Conservation (phyloP, 1,140 invertebrate species). For the Drosophila funebris region DNA sequence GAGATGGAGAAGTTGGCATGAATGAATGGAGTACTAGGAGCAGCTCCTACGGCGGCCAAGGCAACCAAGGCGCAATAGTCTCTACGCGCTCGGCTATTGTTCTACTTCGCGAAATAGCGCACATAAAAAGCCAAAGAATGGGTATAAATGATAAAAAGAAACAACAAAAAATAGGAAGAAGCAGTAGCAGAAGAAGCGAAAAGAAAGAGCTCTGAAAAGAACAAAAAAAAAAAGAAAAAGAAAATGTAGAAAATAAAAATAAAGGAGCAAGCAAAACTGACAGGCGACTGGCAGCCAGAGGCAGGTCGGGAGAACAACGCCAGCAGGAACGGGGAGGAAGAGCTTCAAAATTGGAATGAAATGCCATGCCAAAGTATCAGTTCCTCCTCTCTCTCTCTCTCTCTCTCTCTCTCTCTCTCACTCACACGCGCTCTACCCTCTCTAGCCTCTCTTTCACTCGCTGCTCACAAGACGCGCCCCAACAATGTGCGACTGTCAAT, state of each 20-base stretch:
- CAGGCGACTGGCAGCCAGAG: slow-evolving; percentile 66
- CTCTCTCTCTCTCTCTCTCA: not conserved
- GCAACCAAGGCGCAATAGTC: slow-evolving; percentile 8
- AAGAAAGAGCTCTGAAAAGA: not conserved
- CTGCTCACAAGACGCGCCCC: slow-evolving; percentile 36
- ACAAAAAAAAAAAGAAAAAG: slow-evolving; percentile 21
- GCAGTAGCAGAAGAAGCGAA: not conserved
- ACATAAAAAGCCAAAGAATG: slow-evolving; percentile 70
- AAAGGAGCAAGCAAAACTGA: slow-evolving; percentile 62
- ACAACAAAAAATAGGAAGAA: not conserved
- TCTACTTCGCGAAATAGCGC: slow-evolving; percentile 78
- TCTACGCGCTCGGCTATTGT: slow-evolving; percentile 58
- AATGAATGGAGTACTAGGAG: slow-evolving; percentile 12
- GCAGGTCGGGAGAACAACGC: slow-evolving; percentile 2
- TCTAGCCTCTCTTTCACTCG: not conserved
- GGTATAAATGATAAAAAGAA: slow-evolving; percentile 42
- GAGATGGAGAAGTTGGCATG: slow-evolving; percentile 18
- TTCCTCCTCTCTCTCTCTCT: not conserved
- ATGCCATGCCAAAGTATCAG: slow-evolving; percentile 50
- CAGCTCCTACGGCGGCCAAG: slow-evolving; percentile 7
- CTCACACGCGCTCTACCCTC: no score
- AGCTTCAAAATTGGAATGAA: slow-evolving; percentile 59
- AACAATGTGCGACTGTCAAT: slow-evolving; percentile 63
- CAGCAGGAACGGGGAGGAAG: not conserved
- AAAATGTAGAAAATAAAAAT: slow-evolving; percentile 19